Evolutionary conservation across 2,888 invertebrate species (phyloP).

Genomic region (Cosmopolites sordidus): DNA sequence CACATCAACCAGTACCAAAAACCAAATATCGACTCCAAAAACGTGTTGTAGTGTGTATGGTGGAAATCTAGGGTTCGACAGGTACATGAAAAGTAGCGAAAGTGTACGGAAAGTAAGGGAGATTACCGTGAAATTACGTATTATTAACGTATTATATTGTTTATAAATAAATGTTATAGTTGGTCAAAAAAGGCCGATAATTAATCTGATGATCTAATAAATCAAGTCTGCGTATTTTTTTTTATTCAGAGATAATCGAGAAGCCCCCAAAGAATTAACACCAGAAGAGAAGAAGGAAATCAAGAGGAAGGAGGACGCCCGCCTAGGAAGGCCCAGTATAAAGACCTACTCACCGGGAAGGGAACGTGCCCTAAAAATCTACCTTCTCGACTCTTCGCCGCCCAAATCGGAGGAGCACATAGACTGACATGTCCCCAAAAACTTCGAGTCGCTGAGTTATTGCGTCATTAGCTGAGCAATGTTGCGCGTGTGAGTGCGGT

Average conservation of each 20-base stretch:
- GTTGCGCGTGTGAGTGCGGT: not conserved
- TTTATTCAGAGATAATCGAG: slow-evolving; percentile 58
- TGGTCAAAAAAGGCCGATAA: too few relatives aligned
- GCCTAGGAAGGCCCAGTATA: slow-evolving; percentile 49
- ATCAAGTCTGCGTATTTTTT: too few relatives aligned
- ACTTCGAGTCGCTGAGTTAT: slow-evolving; percentile 40
- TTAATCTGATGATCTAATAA: too few relatives aligned
- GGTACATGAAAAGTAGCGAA: too few relatives aligned
- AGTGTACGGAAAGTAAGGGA: too few relatives aligned
- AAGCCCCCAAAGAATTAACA: slow-evolving; percentile 56
- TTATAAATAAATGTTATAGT: too few relatives aligned
- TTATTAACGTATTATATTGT: too few relatives aligned
- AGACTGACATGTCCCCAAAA: slow-evolving; percentile 45
- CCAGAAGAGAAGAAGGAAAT: slow-evolving; percentile 61
- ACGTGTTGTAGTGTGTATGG: too few relatives aligned
- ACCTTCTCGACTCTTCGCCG: slow-evolving; percentile 53
- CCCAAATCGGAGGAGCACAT: slow-evolving; percentile 45
- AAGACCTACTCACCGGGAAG: slow-evolving; percentile 58
- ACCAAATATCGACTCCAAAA: too few relatives aligned
- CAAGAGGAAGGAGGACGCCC: slow-evolving; percentile 55
- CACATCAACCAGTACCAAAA: too few relatives aligned
- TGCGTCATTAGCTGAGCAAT: slow-evolving; percentile 24
- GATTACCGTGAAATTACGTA: too few relatives aligned
- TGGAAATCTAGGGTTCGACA: too few relatives aligned
- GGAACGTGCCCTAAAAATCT: slow-evolving; percentile 70